Percentiles rank a stretch among this genome's conserved stretches.
These are phyloP conservation scores for Porites lutea DNA, from an alignment of 64 coral and sea anemone genomes.

Conservation along the genomic window DNA sequence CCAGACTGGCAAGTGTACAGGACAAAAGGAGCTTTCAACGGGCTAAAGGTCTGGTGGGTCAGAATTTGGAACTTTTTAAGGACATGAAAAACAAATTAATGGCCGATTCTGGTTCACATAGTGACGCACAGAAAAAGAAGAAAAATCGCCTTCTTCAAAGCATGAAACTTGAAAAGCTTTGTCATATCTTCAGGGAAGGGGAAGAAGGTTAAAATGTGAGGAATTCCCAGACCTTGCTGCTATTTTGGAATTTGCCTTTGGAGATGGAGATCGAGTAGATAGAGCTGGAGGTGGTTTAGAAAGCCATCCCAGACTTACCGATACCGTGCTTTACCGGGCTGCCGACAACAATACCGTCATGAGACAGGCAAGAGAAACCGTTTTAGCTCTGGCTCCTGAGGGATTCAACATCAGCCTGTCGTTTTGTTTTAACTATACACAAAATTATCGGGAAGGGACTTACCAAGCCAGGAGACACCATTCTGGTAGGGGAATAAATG, in stretches of 20 bases:
- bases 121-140: constrained; percentile 20
- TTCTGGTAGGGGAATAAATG: constrained; percentile 26
- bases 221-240: constrained; percentile 68
- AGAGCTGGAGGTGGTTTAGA: not conserved
- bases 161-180: constrained; percentile 7
- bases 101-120: not conserved
- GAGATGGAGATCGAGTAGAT: constrained; percentile 26
- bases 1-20: constrained; percentile 20
- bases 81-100: not conserved
- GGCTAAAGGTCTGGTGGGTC: constrained; percentile 29
- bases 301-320: constrained; percentile 56
- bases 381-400: constrained; percentile 29
- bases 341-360: constrained; percentile 37
- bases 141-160: not conserved
- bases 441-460: constrained; percentile 43
- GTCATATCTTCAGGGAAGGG: constrained; percentile 47
- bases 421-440: constrained; percentile 59
- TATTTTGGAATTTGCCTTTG: constrained; percentile 70
- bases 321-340: constrained; percentile 45
- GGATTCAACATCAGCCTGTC: constrained; percentile 45
- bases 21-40: constrained; percentile 34
- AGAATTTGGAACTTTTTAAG: constrained; percentile 18
- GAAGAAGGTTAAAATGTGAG: constrained; percentile 52
- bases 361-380: constrained; percentile 41
- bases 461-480: constrained; percentile 53